phyloP scores from a whole-genome alignment of 2,113 vertebrate species.

The Brachyhypopomus occidentalis region DNA sequence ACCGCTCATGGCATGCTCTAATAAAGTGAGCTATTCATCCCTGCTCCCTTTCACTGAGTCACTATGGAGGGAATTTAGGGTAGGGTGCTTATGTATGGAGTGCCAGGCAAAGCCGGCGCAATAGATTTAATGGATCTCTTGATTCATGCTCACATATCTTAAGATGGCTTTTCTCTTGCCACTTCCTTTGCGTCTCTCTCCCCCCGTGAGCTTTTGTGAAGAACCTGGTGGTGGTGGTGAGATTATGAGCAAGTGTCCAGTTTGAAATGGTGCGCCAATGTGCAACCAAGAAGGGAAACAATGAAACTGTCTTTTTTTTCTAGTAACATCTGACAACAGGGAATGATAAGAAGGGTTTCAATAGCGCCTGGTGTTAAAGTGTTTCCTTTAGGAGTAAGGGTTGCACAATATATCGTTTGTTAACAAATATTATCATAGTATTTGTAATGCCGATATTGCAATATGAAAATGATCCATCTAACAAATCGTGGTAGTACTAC shows the following conservation, averaged over 20 bases:
- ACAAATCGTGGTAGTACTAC: too few relatives aligned
- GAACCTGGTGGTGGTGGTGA: slow-evolving; percentile 45
- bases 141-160: slow-evolving; percentile 61
- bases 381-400: neutral
- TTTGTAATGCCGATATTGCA: neutral
- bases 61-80: slow-evolving; percentile 58
- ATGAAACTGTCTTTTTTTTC: slow-evolving; percentile 40
- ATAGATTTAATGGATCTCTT: slow-evolving; percentile 66
- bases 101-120: slow-evolving; percentile 55
- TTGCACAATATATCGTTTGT: neutral
- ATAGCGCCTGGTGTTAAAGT: neutral
- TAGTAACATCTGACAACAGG: neutral
- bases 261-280: slow-evolving; percentile 49
- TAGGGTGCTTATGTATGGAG: slow-evolving; percentile 63
- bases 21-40: slow-evolving; percentile 73
- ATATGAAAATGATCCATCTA: too few relatives aligned
- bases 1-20: slow-evolving; percentile 67
- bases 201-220: slow-evolving; percentile 52
- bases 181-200: slow-evolving; percentile 54
- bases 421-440: neutral
- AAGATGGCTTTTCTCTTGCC: slow-evolving; percentile 58
- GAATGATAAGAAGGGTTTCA: neutral
- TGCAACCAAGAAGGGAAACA: slow-evolving; percentile 39
- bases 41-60: slow-evolving; percentile 62
- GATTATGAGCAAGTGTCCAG: slow-evolving; percentile 58